phyloP scores from a whole-genome alignment of 1,140 invertebrate genomes.

The Halyomorpha halys region DNA sequence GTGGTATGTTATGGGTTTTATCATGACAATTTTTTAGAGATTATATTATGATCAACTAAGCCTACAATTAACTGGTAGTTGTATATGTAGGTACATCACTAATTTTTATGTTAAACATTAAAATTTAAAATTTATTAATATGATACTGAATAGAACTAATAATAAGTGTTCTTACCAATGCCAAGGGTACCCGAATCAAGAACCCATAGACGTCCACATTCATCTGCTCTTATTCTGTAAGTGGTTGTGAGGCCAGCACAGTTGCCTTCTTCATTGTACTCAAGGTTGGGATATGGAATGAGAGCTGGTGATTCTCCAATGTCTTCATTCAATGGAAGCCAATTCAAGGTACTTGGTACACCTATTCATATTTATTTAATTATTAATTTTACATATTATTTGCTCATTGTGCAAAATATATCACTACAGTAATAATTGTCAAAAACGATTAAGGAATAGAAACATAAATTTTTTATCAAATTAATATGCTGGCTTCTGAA shows the following conservation, averaged over 20 bases:
- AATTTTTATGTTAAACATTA: too few relatives aligned
- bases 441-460: too few relatives aligned
- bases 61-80: too few relatives aligned
- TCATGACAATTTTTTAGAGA: too few relatives aligned
- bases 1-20: too few relatives aligned
- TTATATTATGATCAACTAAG: too few relatives aligned
- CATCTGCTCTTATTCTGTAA: slow-evolving; percentile 61
- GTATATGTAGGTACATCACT: too few relatives aligned
- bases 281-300: slow-evolving; percentile 64
- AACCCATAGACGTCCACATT: slow-evolving; percentile 68
- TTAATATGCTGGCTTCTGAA: too few relatives aligned
- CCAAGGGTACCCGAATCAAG: slow-evolving; percentile 70
- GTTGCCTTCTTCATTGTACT: slow-evolving; percentile 58
- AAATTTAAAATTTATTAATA: too few relatives aligned
- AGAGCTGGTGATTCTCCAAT: slow-evolving; percentile 55
- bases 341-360: slow-evolving; percentile 68
- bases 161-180: slow-evolving; percentile 41
- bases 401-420: background rate
- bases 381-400: background rate
- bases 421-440: too few relatives aligned
- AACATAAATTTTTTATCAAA: too few relatives aligned
- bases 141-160: too few relatives aligned
- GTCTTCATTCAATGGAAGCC: slow-evolving; percentile 47
- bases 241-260: slow-evolving; percentile 65
- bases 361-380: slow-evolving; percentile 39